Evolutionary conservation across 1,140 invertebrate species (phyloP).

Genomic region (Drosophila oshimai): DNA sequence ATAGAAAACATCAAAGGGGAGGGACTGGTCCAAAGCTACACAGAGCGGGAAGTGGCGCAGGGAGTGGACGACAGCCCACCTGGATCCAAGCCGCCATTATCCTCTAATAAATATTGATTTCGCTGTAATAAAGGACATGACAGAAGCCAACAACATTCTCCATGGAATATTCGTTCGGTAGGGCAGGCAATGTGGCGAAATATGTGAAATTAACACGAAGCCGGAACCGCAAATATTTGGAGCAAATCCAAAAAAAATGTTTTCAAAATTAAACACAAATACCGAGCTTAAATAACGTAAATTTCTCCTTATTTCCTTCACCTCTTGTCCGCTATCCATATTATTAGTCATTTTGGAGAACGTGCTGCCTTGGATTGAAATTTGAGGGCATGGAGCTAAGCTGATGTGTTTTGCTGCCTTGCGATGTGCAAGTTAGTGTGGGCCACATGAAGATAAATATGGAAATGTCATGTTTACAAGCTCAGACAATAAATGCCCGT

Average conservation of each 20-base stretch:
- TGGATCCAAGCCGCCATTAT: constrained; percentile 34
- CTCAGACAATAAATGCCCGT: constrained; percentile 57
- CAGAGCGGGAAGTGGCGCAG: neutral
- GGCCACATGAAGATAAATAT: constrained; percentile 56
- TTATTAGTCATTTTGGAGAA: constrained; percentile 36
- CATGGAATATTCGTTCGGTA: constrained; percentile 41
- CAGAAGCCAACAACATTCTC: constrained; percentile 52
- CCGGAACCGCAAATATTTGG: no score
- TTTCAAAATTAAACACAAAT: constrained; percentile 62
- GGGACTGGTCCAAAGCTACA: neutral
- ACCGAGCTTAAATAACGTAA: constrained; percentile 49
- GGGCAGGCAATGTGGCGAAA: no score
- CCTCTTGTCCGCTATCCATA: constrained; percentile 35
- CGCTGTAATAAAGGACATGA: no score
- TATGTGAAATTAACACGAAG: no score
- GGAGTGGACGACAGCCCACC: constrained; percentile 10
- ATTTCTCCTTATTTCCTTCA: constrained; percentile 38
- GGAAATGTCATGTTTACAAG: constrained; percentile 67
- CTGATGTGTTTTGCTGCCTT: constrained; percentile 16
- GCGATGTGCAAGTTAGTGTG: neutral
- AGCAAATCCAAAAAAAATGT: no score
- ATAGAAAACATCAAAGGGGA: constrained; percentile 39
- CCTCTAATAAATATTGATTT: constrained; percentile 70
- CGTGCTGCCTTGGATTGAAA: constrained; percentile 13
- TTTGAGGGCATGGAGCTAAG: neutral